Evolutionary conservation across 2,113 vertebrate genomes (phyloP), one percentile per base, ranked within the genome.

Genomic region (Channa maculata): DNA sequence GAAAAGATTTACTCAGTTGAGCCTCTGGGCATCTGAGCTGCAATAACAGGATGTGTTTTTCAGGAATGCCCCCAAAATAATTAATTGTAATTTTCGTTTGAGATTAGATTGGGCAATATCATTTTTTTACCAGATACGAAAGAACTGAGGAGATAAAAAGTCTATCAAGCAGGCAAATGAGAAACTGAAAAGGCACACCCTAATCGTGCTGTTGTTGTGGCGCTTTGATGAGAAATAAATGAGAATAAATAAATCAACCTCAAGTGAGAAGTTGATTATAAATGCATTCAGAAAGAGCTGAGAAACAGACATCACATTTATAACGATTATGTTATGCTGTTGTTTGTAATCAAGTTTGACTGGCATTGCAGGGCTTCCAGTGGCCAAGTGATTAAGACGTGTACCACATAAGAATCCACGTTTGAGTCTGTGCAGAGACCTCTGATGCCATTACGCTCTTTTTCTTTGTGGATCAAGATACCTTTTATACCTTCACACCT

Each of bases 221-320:
- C 51, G 74, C 79, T 79, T 65, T 75, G 84, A 80, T 79, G 84
- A 58, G 60, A 72, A 81, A 73, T 82, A 89, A 65, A 83, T 50
- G 65, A 65, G 64, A 63, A 72, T 75, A 82, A 79, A 85, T 70
- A 73, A 78, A 86, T 85, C 51, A 75, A 77, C 79, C 36, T 44
- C 53, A 82, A 64, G 14, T 24, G 13, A 11, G 8, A 77, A 68
- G 46, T 63, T 82, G 37, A 71, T 65, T 48, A 58, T 46, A 7
- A 78, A 55, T 15, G 50, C 46, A 43, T 1, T 61, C 33, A 46
- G 3, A 75, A 4, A 59, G n/a, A 37, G 8, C 2, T 48, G 7
- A 66, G 50, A 24, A 5, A 36, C 37, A 46, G 34, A 6, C 11
- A 41, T 11, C 36, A 50, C 10, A 37, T 41, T 61, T 51, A 2